Base-by-base conservation (phyloP, 2,888 invertebrate species). In the Saturnia pavonia region DNA sequence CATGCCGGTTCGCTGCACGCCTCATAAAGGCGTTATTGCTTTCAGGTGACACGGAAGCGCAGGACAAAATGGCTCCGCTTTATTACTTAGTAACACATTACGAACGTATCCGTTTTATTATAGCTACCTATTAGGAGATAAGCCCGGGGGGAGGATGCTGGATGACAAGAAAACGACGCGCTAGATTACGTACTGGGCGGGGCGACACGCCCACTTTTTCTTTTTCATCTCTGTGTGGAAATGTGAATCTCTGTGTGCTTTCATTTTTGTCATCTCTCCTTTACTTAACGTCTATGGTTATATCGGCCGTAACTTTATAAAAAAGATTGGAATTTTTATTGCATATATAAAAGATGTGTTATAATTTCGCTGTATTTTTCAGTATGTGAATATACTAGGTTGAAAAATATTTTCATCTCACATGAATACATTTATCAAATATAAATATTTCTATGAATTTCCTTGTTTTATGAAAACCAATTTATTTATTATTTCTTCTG, bases 31-130 rank as follows among this genome's bases (percentile, higher is more conserved):
- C 91, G 88, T 89, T 91, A 91, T 91, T 91, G 87, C 90, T 83
- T 84, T 82, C 77, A 79, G 81, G 79, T 81, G 85, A 85, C 86
- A 82, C 86, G 90, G 90, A 92, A 91, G 86, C 86, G 84, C 81
- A 84, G 88, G 87, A 88, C 91, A 94, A 94, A 91, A 94, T 93
- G 93, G 93, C 93, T 91, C 85, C 87, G 88, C 92, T 91, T 92
- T 92, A 92, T 93, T 92, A 92, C 93, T 93, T 92, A 94, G 91
- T 91, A 91, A 91, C 92, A 92, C 92, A 90, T 91, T 88, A 87
- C 84, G 85, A 87, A 86, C 87, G 88, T 89, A 90, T 92, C 92
- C 91, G 88, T 91, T 91, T 91, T 91, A 91, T 89, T 90, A 90
- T 90, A 91, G 88, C 86, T 89, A 88, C 85, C 88, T 90, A 88